These are phyloP conservation scores for Cherax destructor DNA, from an alignment of 1,140 invertebrate genomes.

Conservation along the genomic window DNA sequence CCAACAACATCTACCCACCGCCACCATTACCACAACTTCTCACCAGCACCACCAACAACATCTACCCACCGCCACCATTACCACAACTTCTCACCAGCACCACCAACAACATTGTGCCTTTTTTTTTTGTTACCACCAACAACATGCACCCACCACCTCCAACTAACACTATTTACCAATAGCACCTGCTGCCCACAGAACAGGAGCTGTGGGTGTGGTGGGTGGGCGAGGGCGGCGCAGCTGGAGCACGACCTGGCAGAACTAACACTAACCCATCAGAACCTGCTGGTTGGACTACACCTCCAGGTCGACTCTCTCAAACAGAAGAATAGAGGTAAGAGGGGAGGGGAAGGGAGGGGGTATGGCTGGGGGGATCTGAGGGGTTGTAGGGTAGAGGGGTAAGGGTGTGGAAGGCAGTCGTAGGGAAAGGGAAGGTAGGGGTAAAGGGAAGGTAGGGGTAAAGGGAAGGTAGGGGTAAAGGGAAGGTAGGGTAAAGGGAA, in stretches of 20 bases:
- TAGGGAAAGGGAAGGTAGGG: not conserved
- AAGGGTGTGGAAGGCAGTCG: not conserved
- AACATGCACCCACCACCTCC: no score
- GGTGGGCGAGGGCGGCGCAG: constrained; percentile 44
- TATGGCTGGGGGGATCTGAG: not conserved
- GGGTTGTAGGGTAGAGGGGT: not conserved
- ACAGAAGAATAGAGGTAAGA: constrained; percentile 66
- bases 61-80: no score
- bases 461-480: no score
- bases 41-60: no score
- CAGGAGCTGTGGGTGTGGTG: constrained; percentile 56
- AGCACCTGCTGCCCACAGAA: not conserved
- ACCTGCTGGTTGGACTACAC: constrained; percentile 54
- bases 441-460: not conserved
- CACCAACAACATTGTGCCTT: no score
- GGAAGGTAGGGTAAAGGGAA: no score
- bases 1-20: no score
- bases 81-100: no score
- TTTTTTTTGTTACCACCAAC: no score
- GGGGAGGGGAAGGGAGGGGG: not conserved
- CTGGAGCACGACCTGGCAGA: constrained; percentile 65
- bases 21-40: no score
- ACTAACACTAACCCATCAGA: constrained; percentile 36
- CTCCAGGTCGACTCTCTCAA: constrained; percentile 51
- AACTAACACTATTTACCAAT: not conserved